Base-by-base conservation (phyloP, 2,888 invertebrate genomes). In the Sphecodes monilicornis region DNA sequence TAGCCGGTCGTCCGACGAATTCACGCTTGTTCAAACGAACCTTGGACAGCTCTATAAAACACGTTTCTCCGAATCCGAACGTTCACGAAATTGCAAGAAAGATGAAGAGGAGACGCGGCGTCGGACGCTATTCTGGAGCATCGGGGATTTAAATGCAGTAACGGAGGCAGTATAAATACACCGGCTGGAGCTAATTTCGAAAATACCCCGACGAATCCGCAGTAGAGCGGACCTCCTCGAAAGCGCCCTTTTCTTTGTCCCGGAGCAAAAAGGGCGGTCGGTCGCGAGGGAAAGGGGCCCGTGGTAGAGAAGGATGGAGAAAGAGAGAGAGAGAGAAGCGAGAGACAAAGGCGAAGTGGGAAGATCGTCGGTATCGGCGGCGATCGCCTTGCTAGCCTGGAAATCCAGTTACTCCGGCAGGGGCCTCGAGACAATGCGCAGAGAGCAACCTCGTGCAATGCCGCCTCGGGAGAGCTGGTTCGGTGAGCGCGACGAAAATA, bases 401-500 rank as follows among this genome's bases (percentile, higher is more conserved):
- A 90, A 90, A 90, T 90, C 90, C 90, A 90, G 88, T 90, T 90
- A 90, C 78, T 90, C 85, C 82, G 39, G 84, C 82, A 84, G 80
- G 78, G 81, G 79, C 68, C 80, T 50, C 84, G 86, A 89, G 88
- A 89, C 90, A 89, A 89, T 88, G 87, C 85, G 82, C 87, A 66
- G 87, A 85, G 85, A 82, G 85, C 82, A 80, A 75, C 78, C 79
- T 76, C 84, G 89, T 86, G 89, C 86, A 85, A 89, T 88, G 88
- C 88, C 89, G 89, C 89, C 82, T 88, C 85, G 84, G 78, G 90
- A 87, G 88, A 91, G 87, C 85, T 81, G 85, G 89, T 90, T 79
- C 86, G 85, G 82, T 74, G 84, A 88, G 89, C 87, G 84, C 86
- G 91, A 90, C 90, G 86, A 91, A 91, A 91, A 91, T 91, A 91